Base-by-base conservation (phyloP, 2,888 invertebrate genomes). In the Stictocephala bisonia region DNA sequence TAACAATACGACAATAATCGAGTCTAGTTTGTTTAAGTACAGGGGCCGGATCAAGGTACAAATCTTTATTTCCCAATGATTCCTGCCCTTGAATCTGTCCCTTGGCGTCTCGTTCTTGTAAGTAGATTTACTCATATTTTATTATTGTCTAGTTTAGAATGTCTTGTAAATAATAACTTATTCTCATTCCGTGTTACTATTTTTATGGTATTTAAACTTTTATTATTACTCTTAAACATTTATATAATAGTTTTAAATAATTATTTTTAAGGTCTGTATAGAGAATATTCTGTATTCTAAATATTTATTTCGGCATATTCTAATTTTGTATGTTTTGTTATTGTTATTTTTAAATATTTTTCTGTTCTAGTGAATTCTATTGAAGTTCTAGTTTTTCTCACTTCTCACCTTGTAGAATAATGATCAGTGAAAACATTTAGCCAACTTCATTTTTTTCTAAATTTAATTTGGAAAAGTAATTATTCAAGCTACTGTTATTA, bases 111-210 rank as follows among this genome's bases (percentile, higher is more conserved):
- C 44, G 15, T 31, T 20, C 60, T 44, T 64, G 44, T 64, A 64
- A 64, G 64, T 60, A 58, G 20, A 22, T 3, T n/a, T 51, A 56
- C 29, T 56, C 51, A 18, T 29, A 26, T 64, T 41, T 40, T 44
- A 40, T 40, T 44, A 40, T 31, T 26, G 40, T 44, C 44, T 64
- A 44, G 41, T 13, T 22, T 64, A 64, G 27, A 15, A 7, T 20
- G 24, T 60, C 26, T 64, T 64, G 64, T 64, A 64, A 13, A 64
- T 64, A 64, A 60, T 26, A 18, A 64, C 27, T 64, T 60, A 31
- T 40, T 64, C 64, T 64, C 64, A 64, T 64, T 64, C 64, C 64
- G 44, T 64, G 64, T 64, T 64, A 64, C 64, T 64, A 64, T 64
- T 64, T 60, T 64, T 64, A 44, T 64, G 64, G 64, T 64, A 64